phyloP scores from a whole-genome alignment of 2,113 vertebrate species.

The Burhinus oedicnemus region DNA sequence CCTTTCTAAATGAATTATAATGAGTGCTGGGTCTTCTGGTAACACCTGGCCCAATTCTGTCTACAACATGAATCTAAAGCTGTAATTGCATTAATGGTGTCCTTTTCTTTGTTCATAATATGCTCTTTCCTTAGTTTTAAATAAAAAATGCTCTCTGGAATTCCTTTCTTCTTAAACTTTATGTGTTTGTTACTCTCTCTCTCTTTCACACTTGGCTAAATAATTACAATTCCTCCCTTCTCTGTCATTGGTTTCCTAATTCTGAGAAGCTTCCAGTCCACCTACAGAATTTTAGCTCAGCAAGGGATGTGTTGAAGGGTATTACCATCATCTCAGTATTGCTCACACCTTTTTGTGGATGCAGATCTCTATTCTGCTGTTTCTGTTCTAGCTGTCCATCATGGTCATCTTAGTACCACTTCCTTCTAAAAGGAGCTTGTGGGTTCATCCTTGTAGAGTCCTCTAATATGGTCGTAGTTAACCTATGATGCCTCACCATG shows the following conservation, averaged over 20 bases:
- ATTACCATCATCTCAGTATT: not conserved
- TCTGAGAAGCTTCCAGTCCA: not conserved
- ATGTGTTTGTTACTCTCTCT: not conserved
- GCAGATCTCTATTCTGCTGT: not conserved
- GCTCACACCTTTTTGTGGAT: not conserved
- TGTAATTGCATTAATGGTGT: slow-evolving; percentile 50
- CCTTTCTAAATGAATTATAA: slow-evolving; percentile 21
- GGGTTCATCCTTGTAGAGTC: not conserved
- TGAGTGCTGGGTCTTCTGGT: not conserved
- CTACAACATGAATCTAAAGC: not conserved
- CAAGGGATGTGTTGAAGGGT: not conserved
- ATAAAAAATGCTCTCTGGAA: not conserved
- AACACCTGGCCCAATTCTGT: slow-evolving; percentile 45
- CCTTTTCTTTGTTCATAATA: slow-evolving; percentile 1
- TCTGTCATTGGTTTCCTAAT: not conserved
- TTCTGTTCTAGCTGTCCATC: not conserved
- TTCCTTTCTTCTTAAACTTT: not conserved
- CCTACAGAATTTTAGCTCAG: not conserved
- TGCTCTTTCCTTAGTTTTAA: not conserved
- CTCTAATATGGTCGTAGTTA: not conserved
- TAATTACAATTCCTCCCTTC: not conserved
- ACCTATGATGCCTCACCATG: not conserved
- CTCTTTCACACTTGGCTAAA: not conserved
- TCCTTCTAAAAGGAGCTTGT: not conserved
- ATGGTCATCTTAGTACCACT: not conserved